Base-by-base conservation (phyloP, 2,888 invertebrate genomes). In the Tanytarsus gracilentus region DNA sequence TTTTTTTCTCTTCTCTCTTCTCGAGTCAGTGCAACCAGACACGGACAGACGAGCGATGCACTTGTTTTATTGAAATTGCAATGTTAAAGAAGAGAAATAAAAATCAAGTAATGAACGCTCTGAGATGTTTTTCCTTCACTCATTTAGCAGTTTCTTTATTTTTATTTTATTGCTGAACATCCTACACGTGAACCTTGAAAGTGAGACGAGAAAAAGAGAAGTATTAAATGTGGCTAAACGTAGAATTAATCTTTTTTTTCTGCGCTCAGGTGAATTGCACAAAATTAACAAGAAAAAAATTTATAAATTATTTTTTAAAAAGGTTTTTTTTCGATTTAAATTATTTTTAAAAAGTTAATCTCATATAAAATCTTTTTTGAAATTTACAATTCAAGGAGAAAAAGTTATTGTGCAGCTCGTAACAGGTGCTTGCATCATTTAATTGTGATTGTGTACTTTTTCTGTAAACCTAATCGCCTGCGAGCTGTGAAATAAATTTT, bases 21-120 rank as follows among this genome's bases (percentile, higher is more conserved):
- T n/a, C n/a, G n/a, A n/a, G n/a, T n/a, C n/a, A 33, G 11, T 33
- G 33, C 33, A 11, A 11, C 11, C n/a, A 33, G 16, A 40, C 14
- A 40, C 16, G n/a, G 8, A 16, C 40, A 18, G 14, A 16, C 40
- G 40, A 14, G 18, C 40, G 18, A 40, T 55, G 53, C 53, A 55
- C 53, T 55, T 55, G 53, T 55, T 55, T 52, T 52, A 52, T 52
- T 52, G 52, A 52, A 52, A 52, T 52, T 33, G 33, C n/a, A n/a
- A n/a, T n/a, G n/a, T n/a, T n/a, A n/a, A n/a, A n/a, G n/a, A n/a
- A n/a, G n/a, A n/a, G n/a, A n/a, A n/a, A n/a, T n/a, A n/a, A n/a
- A n/a, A n/a, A n/a, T n/a, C n/a, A 52, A 55, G 53, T 55, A 55
- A 55, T 55, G 53, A 55, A 55, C 39, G 23, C 25, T 23, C 30